Conservation (phyloP, 2,113 vertebrate species). For the Protomyctophum bolini region DNA sequence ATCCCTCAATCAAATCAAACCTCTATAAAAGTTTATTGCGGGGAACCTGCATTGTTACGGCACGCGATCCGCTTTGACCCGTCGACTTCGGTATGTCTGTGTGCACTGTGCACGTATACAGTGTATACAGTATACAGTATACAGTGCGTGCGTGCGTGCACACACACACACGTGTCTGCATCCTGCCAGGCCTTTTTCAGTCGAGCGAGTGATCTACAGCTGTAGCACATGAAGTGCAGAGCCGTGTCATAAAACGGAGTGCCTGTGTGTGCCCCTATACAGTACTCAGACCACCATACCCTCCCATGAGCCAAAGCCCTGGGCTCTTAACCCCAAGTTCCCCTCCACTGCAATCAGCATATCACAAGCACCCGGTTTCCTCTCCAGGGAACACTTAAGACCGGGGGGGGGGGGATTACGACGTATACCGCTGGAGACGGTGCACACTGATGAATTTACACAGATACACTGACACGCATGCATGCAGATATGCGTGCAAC, state of each 20-base stretch:
- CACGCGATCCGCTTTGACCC: too few species aligned
- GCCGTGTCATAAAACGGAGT: background rate
- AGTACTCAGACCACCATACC: background rate
- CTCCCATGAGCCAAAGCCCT: background rate
- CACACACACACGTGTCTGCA: background rate
- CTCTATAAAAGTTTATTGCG: too few species aligned
- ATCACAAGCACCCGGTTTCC: slow-evolving; percentile 14
- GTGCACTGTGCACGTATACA: too few species aligned
- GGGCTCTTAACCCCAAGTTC: slow-evolving; percentile 7
- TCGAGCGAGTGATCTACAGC: background rate
- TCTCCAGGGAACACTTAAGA: slow-evolving; percentile 13
- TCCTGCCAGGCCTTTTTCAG: background rate
- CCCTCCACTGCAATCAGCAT: background rate
- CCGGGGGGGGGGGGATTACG: background rate
- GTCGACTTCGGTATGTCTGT: too few species aligned
- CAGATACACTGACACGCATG: slow-evolving; percentile 3
- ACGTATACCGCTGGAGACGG: slow-evolving; percentile 11
- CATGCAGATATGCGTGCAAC: background rate
- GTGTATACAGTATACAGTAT: too few species aligned
- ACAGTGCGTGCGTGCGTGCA: too few species aligned
- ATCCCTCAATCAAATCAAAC: too few species aligned
- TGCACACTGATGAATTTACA: background rate
- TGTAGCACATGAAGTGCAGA: background rate
- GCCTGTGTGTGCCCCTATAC: background rate
- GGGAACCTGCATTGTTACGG: too few species aligned